Conservation (phyloP, 2,888 invertebrate species). For the Podabrus alpinus region DNA sequence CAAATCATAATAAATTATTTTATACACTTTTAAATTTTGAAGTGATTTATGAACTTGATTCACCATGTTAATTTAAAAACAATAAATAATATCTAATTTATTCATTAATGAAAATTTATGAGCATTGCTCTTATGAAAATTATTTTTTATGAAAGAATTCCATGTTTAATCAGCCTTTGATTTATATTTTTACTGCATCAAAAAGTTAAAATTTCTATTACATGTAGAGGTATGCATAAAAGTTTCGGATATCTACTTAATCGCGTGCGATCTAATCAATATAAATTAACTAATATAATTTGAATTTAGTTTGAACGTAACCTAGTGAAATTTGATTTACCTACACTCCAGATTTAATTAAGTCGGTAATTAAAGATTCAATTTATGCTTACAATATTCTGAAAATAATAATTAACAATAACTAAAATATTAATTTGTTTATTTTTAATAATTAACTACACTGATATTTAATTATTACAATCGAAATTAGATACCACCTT, state of each 20-base stretch:
- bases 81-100: slow-evolving; percentile 12
- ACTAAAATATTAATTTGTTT: background rate
- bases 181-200: background rate
- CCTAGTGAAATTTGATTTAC: background rate
- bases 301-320: background rate
- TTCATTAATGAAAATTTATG: slow-evolving; percentile 12
- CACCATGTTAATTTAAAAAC: slow-evolving; percentile 1
- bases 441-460: background rate
- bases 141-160: slow-evolving; percentile 8
- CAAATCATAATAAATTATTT: background rate
- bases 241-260: background rate
- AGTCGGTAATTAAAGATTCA: background rate
- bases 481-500: background rate
- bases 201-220: background rate
- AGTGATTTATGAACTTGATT: background rate
- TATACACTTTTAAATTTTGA: background rate
- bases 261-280: background rate
- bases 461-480: background rate
- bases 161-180: slow-evolving; percentile 7
- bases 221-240: background rate
- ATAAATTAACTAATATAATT: background rate
- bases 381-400: too few relatives aligned
- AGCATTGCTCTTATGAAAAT: slow-evolving; percentile 12
- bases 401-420: background rate
- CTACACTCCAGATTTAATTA: background rate